These are phyloP conservation scores for Megalops atlanticus DNA, from an alignment of 2,113 vertebrate genomes.

Conservation along the genomic window DNA sequence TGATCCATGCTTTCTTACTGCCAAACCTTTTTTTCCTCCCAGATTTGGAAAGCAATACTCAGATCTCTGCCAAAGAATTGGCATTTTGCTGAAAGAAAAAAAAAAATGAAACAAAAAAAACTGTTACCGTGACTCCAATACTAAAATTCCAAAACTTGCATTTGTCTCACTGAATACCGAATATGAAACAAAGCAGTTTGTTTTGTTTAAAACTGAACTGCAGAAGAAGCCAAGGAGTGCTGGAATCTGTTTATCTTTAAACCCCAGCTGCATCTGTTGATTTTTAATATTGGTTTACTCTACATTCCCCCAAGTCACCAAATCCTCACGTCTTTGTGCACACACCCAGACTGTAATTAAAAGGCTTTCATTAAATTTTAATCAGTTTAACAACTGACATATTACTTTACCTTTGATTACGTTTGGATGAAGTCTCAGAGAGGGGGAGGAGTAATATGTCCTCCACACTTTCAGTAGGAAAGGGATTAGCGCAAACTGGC, in stretches of 20 bases:
- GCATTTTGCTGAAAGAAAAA: constrained; percentile 45
- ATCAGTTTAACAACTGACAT: constrained; percentile 46
- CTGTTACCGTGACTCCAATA: constrained; percentile 54
- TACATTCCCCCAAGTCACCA: constrained; percentile 28
- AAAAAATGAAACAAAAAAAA: too few species aligned
- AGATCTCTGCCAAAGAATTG: neutral
- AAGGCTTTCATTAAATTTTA: constrained; percentile 56
- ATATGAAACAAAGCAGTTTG: constrained; percentile 49
- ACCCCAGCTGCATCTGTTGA: constrained; percentile 41
- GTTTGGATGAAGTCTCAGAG: constrained; percentile 44
- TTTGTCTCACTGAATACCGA: constrained; percentile 44
- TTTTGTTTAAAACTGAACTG: constrained; percentile 42
- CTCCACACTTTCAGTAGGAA: constrained; percentile 1
- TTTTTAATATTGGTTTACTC: constrained; percentile 54
- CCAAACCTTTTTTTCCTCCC: neutral
- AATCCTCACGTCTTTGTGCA: constrained; percentile 27
- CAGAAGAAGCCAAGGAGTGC: constrained; percentile 46
- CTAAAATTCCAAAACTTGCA: constrained; percentile 45
- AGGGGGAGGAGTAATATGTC: constrained; percentile 41
- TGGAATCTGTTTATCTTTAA: constrained; percentile 44
- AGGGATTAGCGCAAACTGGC: constrained; percentile 12
- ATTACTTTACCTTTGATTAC: constrained; percentile 45
- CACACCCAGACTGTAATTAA: constrained; percentile 53
- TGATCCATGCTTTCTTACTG: neutral
- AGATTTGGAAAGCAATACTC: neutral